Base-by-base conservation (phyloP, 1,140 invertebrate species). In the Ostrea denselamellosa region DNA sequence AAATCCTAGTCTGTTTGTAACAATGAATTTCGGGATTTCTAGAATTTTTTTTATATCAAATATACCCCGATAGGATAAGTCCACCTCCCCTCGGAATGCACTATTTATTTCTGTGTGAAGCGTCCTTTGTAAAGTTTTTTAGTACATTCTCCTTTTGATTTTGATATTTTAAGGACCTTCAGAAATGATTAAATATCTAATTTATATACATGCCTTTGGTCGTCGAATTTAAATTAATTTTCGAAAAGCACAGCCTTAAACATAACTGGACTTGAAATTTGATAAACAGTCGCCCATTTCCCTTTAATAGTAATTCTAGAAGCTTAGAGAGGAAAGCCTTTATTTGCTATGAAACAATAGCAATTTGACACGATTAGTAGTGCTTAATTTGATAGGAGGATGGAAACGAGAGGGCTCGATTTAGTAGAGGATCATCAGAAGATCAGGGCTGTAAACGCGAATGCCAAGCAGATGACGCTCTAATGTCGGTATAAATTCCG, bases 271-370 rank as follows among this genome's bases (percentile, higher is more conserved):
- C 22, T 8, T 17, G 25, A 25, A 28, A 34, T 25, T 34, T 14
- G 28, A 62, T 25, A 25, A 25, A 77, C 10, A 14, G 2, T 34
- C 7, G 28, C 68, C 28, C 25, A 9, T 28, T 77, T 28, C 68
- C 68, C 28, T 77, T 77, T 14, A 77, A 77, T 34, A 77, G 68
- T 77, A 77, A 77, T 77, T 77, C 25, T 8, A 25, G 56, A 77
- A 77, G 68, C 68, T 77, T 77, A 77, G 22, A 77, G 5, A 34
- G 68, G 28, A 34, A 34, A 77, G 68, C 68, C 68, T 77, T 77
- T 77, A 77, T 77, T 77, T 77, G 68, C 68, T 77, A 77, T 77
- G 68, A 77, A 77, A 77, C 68, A 77, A 77, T 77, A 34, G 68
- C 68, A 77, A 77, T 77, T 77, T 77, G 10, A 34, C 25, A n/a